Percentiles rank a stretch among this genome's conserved stretches.
phyloP scores from a whole-genome alignment of 2,797 vertebrate species.

The Pempheris klunzingeri region DNA sequence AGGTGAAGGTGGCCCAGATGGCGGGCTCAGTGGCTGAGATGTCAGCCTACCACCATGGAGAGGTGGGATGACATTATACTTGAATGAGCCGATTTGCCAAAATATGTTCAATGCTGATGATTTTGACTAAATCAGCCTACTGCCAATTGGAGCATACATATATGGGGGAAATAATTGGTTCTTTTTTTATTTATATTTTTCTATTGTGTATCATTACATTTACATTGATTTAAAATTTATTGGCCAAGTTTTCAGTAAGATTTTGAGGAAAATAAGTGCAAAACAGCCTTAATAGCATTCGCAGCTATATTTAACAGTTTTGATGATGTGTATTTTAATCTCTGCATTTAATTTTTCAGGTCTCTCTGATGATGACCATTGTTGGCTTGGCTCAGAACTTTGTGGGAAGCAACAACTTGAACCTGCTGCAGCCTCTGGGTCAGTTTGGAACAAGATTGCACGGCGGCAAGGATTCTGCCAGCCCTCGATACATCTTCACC shows the following conservation, averaged over 20 bases:
- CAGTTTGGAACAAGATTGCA: slow-evolving; percentile 98
- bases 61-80: slow-evolving; percentile 84
- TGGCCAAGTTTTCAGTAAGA: no score
- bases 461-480: slow-evolving; percentile 97
- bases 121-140: no score
- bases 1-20: slow-evolving; percentile 98
- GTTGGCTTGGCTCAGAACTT: slow-evolving; percentile 97
- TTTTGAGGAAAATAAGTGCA: not conserved
- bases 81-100: not conserved
- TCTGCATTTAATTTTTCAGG: slow-evolving; percentile 73
- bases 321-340: not conserved
- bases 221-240: no score
- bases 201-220: no score
- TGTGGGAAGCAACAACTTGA: slow-evolving; percentile 98
- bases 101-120: not conserved
- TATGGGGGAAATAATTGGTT: no score
- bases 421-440: slow-evolving; percentile 94
- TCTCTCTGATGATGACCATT: slow-evolving; percentile 98
- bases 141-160: not conserved
- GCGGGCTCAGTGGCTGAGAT: slow-evolving; percentile 99
- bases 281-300: not conserved
- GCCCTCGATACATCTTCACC: slow-evolving; percentile 99
- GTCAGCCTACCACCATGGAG: slow-evolving; percentile 98
- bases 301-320: not conserved
- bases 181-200: no score